Conservation (phyloP, 2,113 vertebrate genomes). For the Acanthisitta chloris region DNA sequence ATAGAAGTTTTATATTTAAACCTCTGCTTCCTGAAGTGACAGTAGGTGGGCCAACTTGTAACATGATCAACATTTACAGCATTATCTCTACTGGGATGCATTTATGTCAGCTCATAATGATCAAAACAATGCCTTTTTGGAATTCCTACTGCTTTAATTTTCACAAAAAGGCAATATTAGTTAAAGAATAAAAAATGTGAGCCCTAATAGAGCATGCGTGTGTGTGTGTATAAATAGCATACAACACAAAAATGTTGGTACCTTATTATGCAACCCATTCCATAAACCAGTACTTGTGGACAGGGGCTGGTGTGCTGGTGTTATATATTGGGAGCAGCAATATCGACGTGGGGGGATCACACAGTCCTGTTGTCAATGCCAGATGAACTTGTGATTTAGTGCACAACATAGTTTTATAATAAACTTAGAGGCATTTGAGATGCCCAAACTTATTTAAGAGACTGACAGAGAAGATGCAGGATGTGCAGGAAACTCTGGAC, state of each 20-base stretch:
- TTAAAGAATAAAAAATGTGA: neutral
- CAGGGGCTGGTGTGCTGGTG: neutral
- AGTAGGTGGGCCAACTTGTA: constrained; percentile 28
- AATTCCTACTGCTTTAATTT: neutral
- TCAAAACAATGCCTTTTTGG: neutral
- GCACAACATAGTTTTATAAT: neutral
- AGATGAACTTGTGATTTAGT: neutral
- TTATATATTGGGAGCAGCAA: neutral
- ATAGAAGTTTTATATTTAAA: constrained; percentile 37
- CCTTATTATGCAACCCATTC: neutral
- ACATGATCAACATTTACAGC: constrained; percentile 3
- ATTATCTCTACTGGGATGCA: constrained; percentile 30
- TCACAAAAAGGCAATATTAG: neutral
- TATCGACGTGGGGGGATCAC: neutral
- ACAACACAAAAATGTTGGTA: neutral
- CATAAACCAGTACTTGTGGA: neutral
- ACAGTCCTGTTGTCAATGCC: neutral
- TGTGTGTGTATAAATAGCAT: neutral
- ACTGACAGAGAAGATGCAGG: neutral
- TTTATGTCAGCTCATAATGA: constrained; percentile 10
- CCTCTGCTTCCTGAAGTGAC: neutral
- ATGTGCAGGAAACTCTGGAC: neutral
- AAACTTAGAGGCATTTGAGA: neutral
- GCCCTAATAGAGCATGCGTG: neutral
- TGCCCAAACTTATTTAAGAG: neutral